Conservation (phyloP, 2,797 vertebrate species). For the Myiothlypis chrysogaster region DNA sequence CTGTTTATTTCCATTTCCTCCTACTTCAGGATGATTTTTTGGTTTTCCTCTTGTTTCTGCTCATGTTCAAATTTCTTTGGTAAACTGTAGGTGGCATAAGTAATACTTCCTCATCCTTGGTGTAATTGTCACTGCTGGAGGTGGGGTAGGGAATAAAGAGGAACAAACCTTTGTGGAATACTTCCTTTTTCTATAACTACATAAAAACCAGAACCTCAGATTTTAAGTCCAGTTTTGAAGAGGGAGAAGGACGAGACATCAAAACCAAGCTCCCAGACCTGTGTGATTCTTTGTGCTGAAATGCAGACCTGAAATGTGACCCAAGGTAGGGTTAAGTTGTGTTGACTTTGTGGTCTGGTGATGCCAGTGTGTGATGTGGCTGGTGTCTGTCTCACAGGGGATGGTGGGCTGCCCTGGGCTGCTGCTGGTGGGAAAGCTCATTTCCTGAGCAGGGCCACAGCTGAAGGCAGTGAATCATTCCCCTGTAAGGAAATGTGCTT, state of each 20-base stretch:
- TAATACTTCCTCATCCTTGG: not conserved
- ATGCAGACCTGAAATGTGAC: not conserved
- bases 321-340: not conserved
- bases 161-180: not conserved
- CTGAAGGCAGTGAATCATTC: not conserved
- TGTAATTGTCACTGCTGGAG: not conserved
- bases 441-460: not conserved
- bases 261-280: not conserved
- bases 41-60: not conserved
- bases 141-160: not conserved
- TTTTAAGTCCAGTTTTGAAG: not conserved
- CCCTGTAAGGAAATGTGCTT: not conserved
- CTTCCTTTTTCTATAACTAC: not conserved
- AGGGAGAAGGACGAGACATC: not conserved
- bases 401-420: not conserved
- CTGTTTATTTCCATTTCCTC: slow-evolving; percentile 34
- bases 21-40: not conserved
- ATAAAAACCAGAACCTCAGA: not conserved
- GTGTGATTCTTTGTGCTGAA: not conserved
- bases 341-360: not conserved
- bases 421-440: not conserved
- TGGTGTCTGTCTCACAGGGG: not conserved
- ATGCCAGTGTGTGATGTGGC: not conserved
- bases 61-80: slow-evolving; percentile 18
- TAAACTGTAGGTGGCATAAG: slow-evolving; percentile 44